Evolutionary conservation across 2,113 vertebrate species (phyloP).

Genomic region (Gallinago paraguaiae): DNA sequence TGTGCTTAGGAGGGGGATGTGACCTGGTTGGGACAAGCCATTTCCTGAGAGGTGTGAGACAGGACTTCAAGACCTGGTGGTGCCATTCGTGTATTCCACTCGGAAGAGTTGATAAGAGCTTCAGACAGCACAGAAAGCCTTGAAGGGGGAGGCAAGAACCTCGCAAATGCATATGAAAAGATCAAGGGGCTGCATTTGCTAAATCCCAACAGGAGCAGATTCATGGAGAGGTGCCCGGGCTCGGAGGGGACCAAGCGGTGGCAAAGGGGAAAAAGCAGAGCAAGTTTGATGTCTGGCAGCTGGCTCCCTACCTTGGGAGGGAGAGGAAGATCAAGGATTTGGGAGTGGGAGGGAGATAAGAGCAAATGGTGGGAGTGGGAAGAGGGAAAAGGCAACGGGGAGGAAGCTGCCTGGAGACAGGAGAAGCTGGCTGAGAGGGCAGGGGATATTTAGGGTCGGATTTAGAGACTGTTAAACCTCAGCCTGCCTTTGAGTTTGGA

Average conservation of each 20-base stretch:
- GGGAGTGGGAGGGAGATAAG: background rate
- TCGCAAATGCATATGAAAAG: slow-evolving; percentile 56
- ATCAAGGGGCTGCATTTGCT: slow-evolving; percentile 60
- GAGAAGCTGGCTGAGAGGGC: background rate
- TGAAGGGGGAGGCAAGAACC: slow-evolving; percentile 28
- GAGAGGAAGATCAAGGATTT: background rate
- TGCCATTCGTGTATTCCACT: slow-evolving; percentile 57
- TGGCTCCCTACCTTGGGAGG: background rate
- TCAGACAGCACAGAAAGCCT: slow-evolving; percentile 30
- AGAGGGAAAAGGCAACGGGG: background rate
- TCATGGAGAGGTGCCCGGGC: background rate
- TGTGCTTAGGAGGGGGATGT: slow-evolving; percentile 52
- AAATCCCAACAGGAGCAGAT: slow-evolving; percentile 24
- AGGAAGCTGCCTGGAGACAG: background rate
- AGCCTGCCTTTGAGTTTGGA: background rate
- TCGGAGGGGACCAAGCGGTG: background rate
- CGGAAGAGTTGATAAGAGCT: slow-evolving; percentile 53
- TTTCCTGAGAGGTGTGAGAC: slow-evolving; percentile 67
- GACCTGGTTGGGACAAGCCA: slow-evolving; percentile 4
- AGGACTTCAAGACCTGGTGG: slow-evolving; percentile 20
- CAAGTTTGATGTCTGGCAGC: slow-evolving; percentile 7
- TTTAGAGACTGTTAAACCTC: background rate
- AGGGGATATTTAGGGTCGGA: background rate
- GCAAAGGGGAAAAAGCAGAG: background rate
- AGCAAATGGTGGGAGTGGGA: background rate